Evolutionary conservation across 2,113 vertebrate genomes (phyloP), one percentile per base, ranked within the genome.

Genomic region (Mastomys natalensis): DNA sequence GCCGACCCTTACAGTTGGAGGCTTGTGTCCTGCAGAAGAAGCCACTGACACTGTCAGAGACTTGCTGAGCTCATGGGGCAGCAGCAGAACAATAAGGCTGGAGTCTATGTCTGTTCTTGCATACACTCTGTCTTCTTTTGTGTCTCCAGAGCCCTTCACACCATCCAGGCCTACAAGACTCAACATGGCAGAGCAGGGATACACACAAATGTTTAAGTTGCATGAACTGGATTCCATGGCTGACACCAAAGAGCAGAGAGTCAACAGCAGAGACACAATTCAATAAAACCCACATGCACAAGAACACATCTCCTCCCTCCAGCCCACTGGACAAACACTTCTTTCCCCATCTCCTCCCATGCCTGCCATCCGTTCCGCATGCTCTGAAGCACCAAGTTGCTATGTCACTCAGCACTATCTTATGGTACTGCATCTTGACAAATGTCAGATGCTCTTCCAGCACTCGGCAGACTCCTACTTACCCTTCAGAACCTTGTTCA

Each of bases 401-500:
- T 16, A 3, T 19, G 29, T 7, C 40, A 70, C 40, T 53, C 40
- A 77, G 72, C 66, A 81, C 19, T n/a, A 5, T 45, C 29, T 91
- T 64, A 29, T 2, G 9, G 8, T 66, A 40, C 31, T 40, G n/a
- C 17, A 26, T 72, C 43, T 94, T 88, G 55, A 80, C 37, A 84
- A 68, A 82, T n/a, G 53, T 86, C 55, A 86, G 73, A 66, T 62
- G 62, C 17, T 87, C 68, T 94, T 95, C 90, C 93, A 77, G 58
- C 34, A 45, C 58, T 80, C 55, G 34, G 81, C 11, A 12, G 85
- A 90, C 37, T 88, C 93, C 78, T 91, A 0, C n/a, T 62, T 51
- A 78, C 12, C 60, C 84, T 43, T 55, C 89, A 93, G 93, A 96
- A 76, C 90, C 84, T 72, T 76, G 22, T 11, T 70, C 72, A 53